Evolutionary conservation across 1,140 invertebrate species (phyloP).

Genomic region (Pachyrhynchus sulphureomaculatus): DNA sequence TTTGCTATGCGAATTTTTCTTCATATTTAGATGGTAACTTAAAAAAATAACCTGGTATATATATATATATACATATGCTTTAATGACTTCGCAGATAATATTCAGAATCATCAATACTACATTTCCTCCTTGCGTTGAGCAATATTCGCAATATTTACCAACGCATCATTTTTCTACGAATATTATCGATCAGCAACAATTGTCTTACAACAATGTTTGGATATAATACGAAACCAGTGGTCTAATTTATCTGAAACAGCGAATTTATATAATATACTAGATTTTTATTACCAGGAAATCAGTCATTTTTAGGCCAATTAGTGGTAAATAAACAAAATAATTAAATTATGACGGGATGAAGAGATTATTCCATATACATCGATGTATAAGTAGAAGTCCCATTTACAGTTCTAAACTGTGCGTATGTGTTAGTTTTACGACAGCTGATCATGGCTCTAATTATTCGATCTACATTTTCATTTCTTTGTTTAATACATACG

Average conservation of each 20-base stretch:
- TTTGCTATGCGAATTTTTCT: too few relatives aligned
- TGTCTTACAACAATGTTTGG: not conserved
- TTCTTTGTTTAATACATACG: too few relatives aligned
- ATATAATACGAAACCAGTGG: not conserved
- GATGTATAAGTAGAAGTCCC: too few relatives aligned
- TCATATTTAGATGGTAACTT: too few relatives aligned
- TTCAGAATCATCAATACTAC: not conserved
- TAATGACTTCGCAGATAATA: not conserved
- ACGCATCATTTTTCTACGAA: slow-evolving; percentile 17
- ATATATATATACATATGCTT: not conserved
- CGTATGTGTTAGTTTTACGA: too few relatives aligned
- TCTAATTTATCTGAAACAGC: slow-evolving; percentile 1
- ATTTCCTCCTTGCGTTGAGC: not conserved
- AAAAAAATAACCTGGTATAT: too few relatives aligned
- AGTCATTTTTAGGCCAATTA: not conserved
- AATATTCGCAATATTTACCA: slow-evolving; percentile 5
- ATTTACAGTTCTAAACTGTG: too few relatives aligned
- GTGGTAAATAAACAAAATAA: too few relatives aligned
- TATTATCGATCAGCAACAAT: slow-evolving; percentile 10
- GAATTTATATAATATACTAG: not conserved
- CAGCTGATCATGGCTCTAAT: too few relatives aligned
- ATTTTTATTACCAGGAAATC: not conserved
- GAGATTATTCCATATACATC: too few relatives aligned
- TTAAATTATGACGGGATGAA: too few relatives aligned
- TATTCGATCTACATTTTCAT: too few relatives aligned